Percentiles rank a stretch among this genome's conserved stretches.
Conservation (phyloP, 2,797 vertebrate species). For the Champsocephalus gunnari region DNA sequence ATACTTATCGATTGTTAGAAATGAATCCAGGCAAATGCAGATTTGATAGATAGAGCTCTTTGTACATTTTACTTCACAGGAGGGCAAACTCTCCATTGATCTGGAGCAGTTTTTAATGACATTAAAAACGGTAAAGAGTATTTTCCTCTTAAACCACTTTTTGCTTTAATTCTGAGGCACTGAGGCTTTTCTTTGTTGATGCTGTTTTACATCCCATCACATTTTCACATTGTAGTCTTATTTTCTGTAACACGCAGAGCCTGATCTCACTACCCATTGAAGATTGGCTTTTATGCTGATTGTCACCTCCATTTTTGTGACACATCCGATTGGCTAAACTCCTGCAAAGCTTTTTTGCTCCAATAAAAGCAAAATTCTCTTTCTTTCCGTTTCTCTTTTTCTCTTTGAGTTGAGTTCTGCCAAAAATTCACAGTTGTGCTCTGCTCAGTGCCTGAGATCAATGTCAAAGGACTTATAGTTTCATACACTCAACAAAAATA, state of each 20-base stretch:
- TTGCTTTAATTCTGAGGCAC: neutral
- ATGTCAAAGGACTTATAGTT: neutral
- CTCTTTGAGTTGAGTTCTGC: conserved; percentile 17
- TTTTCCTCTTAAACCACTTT: neutral
- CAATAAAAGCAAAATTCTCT: neutral
- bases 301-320: neutral
- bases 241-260: neutral
- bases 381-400: neutral
- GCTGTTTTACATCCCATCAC: neutral
- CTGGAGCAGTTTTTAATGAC: conserved; percentile 7
- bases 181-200: conserved; percentile 1
- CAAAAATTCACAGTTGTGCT: conserved; percentile 48
- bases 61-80: neutral
- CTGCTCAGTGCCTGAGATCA: conserved; percentile 11
- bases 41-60: conserved; percentile 16
- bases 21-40: conserved; percentile 8
- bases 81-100: conserved; percentile 1
- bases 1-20: conserved; percentile 18
- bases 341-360: conserved; percentile 12
- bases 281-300: neutral
- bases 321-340: conserved; percentile 2
- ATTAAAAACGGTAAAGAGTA: no score
- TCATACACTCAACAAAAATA: neutral
- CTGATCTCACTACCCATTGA: neutral
- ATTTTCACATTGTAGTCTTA: neutral